A percentile compares a stretch with the other conserved stretches of the same genome.
Evolutionary conservation across 2,113 vertebrate genomes (phyloP).

Genomic region (Psilopsiagon aymara): DNA sequence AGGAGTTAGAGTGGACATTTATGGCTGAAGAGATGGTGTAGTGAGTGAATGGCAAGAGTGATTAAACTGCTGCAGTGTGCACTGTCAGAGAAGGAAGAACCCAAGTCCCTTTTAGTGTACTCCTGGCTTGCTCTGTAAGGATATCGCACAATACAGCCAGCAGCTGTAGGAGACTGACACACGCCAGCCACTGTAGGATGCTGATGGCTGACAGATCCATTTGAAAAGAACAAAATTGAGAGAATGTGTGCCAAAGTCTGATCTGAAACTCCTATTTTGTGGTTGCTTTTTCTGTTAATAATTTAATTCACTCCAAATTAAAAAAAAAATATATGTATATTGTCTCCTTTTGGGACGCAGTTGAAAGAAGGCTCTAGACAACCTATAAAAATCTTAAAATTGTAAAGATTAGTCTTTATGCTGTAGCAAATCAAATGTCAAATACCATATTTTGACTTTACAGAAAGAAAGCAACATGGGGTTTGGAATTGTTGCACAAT

Average conservation of each 20-base stretch:
- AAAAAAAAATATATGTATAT: background rate
- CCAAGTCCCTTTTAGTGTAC: background rate
- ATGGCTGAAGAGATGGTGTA: background rate
- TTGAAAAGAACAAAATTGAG: background rate
- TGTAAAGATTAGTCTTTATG: background rate
- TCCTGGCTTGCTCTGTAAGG: background rate
- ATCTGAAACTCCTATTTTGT: background rate
- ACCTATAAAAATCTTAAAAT: background rate
- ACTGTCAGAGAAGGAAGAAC: background rate
- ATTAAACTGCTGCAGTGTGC: background rate
- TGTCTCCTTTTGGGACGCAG: fast-evolving
- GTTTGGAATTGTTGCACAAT: background rate
- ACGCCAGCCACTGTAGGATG: background rate
- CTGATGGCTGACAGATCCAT: fast-evolving
- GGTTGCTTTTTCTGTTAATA: background rate
- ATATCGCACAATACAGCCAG: background rate
- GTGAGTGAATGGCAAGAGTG: background rate
- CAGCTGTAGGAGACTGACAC: background rate
- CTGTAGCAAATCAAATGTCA: background rate
- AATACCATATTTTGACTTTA: background rate
- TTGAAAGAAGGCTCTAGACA: background rate
- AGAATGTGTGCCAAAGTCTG: background rate
- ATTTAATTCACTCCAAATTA: background rate
- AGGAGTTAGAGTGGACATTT: background rate
- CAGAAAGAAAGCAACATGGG: background rate